Conservation (phyloP, 37 sponge, comb jelly and placozoan species). For the Tethya wilhelma region DNA sequence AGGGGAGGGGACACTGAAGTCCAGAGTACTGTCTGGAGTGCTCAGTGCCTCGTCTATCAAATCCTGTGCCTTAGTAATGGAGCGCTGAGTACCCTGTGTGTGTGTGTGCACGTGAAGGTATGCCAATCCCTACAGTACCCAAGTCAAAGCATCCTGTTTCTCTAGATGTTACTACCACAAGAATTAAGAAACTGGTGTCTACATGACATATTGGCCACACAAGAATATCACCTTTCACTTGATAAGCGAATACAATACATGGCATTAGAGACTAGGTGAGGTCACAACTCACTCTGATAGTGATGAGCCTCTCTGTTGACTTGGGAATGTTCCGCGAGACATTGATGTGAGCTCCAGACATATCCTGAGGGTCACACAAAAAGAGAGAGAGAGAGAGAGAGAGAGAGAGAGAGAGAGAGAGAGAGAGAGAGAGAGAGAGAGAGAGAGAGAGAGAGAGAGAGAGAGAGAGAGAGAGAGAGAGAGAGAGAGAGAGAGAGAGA, state of each 20-base stretch:
- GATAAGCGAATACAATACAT: too few relatives aligned
- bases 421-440: neutral
- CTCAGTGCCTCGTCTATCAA: constrained; percentile 81
- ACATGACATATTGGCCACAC: too few relatives aligned
- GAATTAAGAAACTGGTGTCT: too few relatives aligned
- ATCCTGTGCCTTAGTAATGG: constrained; percentile 71
- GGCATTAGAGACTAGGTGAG: neutral
- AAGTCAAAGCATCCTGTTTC: too few relatives aligned
- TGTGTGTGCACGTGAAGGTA: too few relatives aligned
- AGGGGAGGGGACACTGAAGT: neutral
- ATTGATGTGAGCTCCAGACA: constrained; percentile 88
- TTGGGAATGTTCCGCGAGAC: constrained; percentile 78
- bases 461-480: neutral
- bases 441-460: neutral
- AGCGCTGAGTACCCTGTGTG: constrained; percentile 80
- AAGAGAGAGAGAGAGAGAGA: too few relatives aligned
- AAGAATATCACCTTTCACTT: too few relatives aligned
- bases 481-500: constrained; percentile 15
- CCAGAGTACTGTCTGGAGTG: constrained; percentile 42
- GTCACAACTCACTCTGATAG: constrained; percentile 59
- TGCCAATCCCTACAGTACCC: too few relatives aligned
- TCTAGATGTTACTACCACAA: too few relatives aligned
- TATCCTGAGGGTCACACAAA: too few relatives aligned
- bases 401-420: too few relatives aligned
- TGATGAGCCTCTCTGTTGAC: constrained; percentile 80